Percentiles rank a stretch among this genome's conserved stretches.
phyloP scores from a whole-genome alignment of 2,113 vertebrate genomes.

The Macquaria ambigua region DNA sequence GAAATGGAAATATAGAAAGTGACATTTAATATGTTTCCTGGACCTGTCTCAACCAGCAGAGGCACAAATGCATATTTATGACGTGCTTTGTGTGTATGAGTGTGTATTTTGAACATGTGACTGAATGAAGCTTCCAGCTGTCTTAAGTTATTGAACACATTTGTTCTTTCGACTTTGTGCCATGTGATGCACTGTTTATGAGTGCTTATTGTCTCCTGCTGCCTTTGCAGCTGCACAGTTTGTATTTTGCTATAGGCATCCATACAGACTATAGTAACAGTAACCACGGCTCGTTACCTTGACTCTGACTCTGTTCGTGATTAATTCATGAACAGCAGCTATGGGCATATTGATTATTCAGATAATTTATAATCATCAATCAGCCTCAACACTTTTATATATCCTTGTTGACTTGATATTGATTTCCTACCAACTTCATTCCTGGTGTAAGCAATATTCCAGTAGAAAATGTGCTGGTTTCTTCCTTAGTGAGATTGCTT shows the following conservation, averaged over 20 bases:
- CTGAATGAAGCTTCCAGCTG: slow-evolving; percentile 49
- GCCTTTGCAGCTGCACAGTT: slow-evolving; percentile 26
- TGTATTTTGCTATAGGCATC: slow-evolving; percentile 47
- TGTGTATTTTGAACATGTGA: slow-evolving; percentile 49
- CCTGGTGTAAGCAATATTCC: slow-evolving; percentile 68
- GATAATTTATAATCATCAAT: slow-evolving; percentile 84
- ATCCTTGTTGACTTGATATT: slow-evolving; percentile 76
- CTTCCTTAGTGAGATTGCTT: slow-evolving; percentile 47
- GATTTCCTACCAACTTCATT: slow-evolving; percentile 76
- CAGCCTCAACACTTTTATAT: slow-evolving; percentile 74
- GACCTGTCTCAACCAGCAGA: slow-evolving; percentile 48
- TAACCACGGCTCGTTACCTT: slow-evolving; percentile 67
- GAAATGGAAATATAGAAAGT: slow-evolving; percentile 67
- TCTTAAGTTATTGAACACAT: slow-evolving; percentile 76
- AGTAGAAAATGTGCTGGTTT: slow-evolving; percentile 33
- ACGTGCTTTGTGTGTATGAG: slow-evolving; percentile 47
- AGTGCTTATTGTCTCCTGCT: slow-evolving; percentile 41
- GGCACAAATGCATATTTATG: slow-evolving; percentile 75
- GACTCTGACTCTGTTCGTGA: slow-evolving; percentile 67
- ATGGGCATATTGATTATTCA: slow-evolving; percentile 82
- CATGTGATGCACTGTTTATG: slow-evolving; percentile 47
- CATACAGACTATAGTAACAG: slow-evolving; percentile 51
- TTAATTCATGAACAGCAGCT: slow-evolving; percentile 80
- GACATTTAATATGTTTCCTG: slow-evolving; percentile 79
- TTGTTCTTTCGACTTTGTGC: slow-evolving; percentile 55